Conservation (phyloP, 92 coral and sea anemone genomes). For the Desmophyllum pertusum region DNA sequence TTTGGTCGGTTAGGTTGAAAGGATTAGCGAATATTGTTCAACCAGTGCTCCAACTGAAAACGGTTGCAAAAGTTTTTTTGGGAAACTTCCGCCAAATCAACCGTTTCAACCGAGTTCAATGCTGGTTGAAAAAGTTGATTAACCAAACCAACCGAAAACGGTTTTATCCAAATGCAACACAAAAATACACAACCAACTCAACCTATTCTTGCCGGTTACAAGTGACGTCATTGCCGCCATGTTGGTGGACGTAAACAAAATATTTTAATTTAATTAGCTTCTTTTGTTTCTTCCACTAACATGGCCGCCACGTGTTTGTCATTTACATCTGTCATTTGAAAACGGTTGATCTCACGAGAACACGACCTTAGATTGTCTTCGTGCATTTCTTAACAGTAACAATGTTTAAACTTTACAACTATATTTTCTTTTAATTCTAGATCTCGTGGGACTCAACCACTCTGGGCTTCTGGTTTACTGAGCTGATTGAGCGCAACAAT, state of each 20-base stretch:
- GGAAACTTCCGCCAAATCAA: too few species aligned
- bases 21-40: too few species aligned
- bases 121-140: background rate
- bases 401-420: background rate
- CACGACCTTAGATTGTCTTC: background rate
- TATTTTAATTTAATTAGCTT: too few species aligned
- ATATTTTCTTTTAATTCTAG: constrained; percentile 28
- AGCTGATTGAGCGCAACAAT: constrained; percentile 87
- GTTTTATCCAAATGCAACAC: too few species aligned
- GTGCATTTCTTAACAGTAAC: background rate
- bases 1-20: background rate
- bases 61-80: background rate
- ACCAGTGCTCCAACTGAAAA: too few species aligned
- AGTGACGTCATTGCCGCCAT: too few species aligned
- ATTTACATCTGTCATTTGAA: too few species aligned
- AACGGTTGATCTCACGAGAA: background rate
- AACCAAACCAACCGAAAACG: too few species aligned
- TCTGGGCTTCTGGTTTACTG: constrained; percentile 99
- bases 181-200: background rate
- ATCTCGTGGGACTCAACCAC: constrained; percentile 99
- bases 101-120: background rate
- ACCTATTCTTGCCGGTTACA: too few species aligned
- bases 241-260: too few species aligned
- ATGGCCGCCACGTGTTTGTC: too few species aligned
- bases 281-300: too few species aligned